These are phyloP conservation scores for Mya arenaria DNA, from an alignment of 1,140 invertebrate genomes.

Conservation along the genomic window DNA sequence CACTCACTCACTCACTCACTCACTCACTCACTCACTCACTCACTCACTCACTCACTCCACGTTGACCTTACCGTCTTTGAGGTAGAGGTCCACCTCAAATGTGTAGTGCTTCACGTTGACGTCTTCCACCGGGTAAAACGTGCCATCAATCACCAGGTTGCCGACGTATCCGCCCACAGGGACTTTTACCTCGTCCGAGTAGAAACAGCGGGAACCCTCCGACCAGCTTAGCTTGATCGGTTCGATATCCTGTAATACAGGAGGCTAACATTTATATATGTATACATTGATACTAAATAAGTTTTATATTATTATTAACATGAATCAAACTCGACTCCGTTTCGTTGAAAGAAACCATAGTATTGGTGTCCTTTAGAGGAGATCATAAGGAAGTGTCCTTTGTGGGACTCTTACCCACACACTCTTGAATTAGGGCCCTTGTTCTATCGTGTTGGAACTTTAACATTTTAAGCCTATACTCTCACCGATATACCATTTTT, in stretches of 20 bases:
- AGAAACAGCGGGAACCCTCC: constrained; percentile 60
- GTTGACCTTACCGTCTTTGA: constrained; percentile 73
- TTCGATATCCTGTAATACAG: constrained; percentile 62
- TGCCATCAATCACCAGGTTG: constrained; percentile 67
- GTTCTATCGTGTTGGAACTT: too few species aligned
- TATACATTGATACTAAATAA: too few species aligned
- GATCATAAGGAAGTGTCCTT: too few species aligned
- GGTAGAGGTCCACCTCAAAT: constrained; percentile 75
- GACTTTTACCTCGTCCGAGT: constrained; percentile 66
- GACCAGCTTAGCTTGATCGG: constrained; percentile 67
- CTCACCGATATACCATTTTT: too few species aligned
- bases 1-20: background rate
- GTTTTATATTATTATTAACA: too few species aligned
- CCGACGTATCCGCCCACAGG: constrained; percentile 70
- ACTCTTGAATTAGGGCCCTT: too few species aligned
- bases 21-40: background rate
- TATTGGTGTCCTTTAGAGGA: too few species aligned
- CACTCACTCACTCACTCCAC: background rate
- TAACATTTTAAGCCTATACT: too few species aligned
- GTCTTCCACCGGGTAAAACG: constrained; percentile 69
- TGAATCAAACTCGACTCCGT: too few species aligned
- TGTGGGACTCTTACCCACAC: too few species aligned
- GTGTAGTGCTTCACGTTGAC: constrained; percentile 73
- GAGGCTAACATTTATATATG: too few species aligned
- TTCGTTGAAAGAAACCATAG: too few species aligned